Conservation (phyloP, 2,113 vertebrate genomes). For the Butastur rufipennis region DNA sequence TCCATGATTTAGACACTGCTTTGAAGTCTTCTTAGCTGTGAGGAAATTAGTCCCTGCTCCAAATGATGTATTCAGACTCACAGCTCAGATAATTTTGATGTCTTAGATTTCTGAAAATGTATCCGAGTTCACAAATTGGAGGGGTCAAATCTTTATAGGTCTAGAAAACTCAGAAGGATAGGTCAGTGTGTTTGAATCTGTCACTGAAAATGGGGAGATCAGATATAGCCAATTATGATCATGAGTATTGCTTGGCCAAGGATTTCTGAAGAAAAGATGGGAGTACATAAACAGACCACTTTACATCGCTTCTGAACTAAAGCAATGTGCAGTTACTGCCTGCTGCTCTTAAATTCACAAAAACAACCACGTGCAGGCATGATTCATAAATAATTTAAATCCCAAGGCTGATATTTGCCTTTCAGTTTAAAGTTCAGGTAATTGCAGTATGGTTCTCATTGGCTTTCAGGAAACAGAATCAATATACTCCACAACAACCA, state of each 20-base stretch:
- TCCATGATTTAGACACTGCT: fast-evolving
- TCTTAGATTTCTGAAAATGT: background rate
- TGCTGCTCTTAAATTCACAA: background rate
- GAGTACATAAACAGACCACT: background rate
- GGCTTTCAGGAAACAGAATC: background rate
- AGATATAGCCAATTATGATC: background rate
- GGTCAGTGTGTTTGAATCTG: background rate
- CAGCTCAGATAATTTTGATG: background rate
- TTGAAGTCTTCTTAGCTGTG: background rate
- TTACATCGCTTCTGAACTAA: background rate
- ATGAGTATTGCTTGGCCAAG: background rate
- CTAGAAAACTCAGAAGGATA: background rate
- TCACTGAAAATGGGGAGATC: background rate
- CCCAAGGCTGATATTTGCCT: background rate
- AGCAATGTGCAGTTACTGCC: background rate
- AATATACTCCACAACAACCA: background rate
- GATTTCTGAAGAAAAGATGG: background rate
- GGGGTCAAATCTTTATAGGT: background rate
- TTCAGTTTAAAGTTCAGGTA: background rate
- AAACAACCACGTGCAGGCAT: fast-evolving
- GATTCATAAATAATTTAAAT: too few relatives aligned
- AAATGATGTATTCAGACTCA: background rate
- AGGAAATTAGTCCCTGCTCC: background rate
- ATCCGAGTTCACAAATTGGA: fast-evolving
- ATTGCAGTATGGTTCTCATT: background rate